Evolutionary conservation across 2,888 invertebrate genomes (phyloP).

Genomic region (Cheilosia urbana): DNA sequence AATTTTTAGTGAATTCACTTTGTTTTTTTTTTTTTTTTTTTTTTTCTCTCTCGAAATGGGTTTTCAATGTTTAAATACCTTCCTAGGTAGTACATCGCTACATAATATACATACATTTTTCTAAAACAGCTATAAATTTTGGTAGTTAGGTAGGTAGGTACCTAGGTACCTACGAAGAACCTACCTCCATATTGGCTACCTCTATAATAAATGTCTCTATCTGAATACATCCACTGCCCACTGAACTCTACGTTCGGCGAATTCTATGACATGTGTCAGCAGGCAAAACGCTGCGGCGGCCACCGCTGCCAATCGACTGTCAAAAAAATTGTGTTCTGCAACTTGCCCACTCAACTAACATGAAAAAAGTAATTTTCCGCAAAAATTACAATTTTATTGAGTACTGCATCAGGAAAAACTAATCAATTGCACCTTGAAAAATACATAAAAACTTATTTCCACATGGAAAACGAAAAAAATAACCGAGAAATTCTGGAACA

Average conservation of each 20-base stretch:
- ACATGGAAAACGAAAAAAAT: not conserved
- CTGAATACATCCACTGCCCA: slow-evolving; percentile 12
- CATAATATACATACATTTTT: too few species aligned
- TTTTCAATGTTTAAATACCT: too few species aligned
- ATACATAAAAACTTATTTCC: not conserved
- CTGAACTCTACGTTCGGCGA: slow-evolving; percentile 38
- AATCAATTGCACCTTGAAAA: slow-evolving; percentile 27
- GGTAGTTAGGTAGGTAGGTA: too few species aligned
- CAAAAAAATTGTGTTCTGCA: slow-evolving; percentile 73
- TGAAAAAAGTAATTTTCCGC: slow-evolving; percentile 68
- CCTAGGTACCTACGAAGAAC: too few species aligned
- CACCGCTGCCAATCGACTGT: slow-evolving; percentile 70
- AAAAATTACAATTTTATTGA: slow-evolving; percentile 53
- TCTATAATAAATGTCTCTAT: not conserved
- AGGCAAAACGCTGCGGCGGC: slow-evolving; percentile 69
- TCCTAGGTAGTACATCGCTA: too few species aligned
- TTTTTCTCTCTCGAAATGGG: too few species aligned
- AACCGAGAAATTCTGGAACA: not conserved
- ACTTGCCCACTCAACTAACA: slow-evolving; percentile 72
- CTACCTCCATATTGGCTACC: not conserved
- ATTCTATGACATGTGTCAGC: slow-evolving; percentile 55
- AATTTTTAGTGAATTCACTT: too few species aligned
- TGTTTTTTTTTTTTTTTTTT: too few species aligned
- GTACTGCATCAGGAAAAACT: slow-evolving; percentile 12
- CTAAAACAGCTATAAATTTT: too few species aligned